Evolutionary conservation across 2,797 vertebrate genomes (phyloP), one percentile per base, ranked within the genome.

Genomic region (Chaetodon trifasciatus): DNA sequence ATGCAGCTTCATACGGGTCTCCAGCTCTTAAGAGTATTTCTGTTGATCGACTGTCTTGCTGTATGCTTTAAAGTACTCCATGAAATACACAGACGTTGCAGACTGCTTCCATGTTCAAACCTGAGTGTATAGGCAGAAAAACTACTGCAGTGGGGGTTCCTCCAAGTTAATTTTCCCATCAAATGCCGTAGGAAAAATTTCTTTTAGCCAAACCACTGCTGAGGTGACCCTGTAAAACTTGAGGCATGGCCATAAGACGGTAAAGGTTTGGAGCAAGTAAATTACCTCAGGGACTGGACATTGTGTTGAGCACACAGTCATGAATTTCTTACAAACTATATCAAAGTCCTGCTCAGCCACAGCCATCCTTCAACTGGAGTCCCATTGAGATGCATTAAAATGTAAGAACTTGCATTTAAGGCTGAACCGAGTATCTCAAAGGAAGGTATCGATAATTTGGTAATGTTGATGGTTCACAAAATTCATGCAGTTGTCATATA

Each of bases 331-430:
- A 83, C 90, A 86, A 91, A 86, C 82, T 90, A 76, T 91, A 89
- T 92, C 84, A 91, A 91, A 93, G 84, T 87, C 80, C 78, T 81
- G 80, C 86, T 79, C 70, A 50, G 84, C 70, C 88, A 83, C 74
- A 88, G 85, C 84, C 84, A 65, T 83, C 76, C 85, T 86, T 78
- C 66, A 66, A 78, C 84, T 75, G 67, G 82, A 49, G 64, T 86
- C 83, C 81, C 62, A 86, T 87, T 91, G 89, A 91, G 87, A 87
- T 87, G 83, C 84, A 90, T 90, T 84, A 86, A 90, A 92, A 89
- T 89, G 84, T 86, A 86, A 85, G 76, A 84, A 78, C 74, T 82
- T 70, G 64, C 74, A 78, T 90, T 87, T 86, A 77, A 28, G 74
- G 85, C 76, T 86, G 70, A 87, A 85, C 40, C 62, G 55, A 86